Conservation (phyloP, 1,140 invertebrate species). For the Papilio helenus region DNA sequence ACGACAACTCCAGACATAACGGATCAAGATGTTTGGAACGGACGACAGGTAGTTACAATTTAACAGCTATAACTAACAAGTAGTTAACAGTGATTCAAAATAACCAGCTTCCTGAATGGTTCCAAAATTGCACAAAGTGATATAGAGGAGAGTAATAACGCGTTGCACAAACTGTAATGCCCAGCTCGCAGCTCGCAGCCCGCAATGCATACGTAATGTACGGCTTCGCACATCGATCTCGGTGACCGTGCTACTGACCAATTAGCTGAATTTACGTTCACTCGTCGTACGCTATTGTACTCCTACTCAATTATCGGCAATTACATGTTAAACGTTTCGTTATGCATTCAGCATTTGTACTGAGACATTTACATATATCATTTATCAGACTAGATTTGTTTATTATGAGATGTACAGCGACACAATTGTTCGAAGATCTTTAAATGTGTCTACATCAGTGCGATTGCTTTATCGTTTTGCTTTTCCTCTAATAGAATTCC, state of each 20-base stretch:
- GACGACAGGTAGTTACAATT: too few species aligned
- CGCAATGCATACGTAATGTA: conserved; percentile 43
- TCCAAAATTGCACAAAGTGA: conserved; percentile 10
- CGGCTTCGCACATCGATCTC: conserved; percentile 47
- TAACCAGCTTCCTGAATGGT: not conserved
- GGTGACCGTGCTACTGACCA: conserved; percentile 47
- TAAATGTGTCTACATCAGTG: too few species aligned
- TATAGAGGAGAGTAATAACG: not conserved
- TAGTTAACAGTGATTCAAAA: conserved; percentile 37
- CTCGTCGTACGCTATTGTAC: conserved; percentile 41
- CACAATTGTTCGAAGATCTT: too few species aligned
- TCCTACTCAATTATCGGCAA: conserved; percentile 36
- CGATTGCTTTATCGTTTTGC: too few species aligned
- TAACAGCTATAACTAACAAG: not conserved
- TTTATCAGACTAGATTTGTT: not conserved
- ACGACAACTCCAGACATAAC: not conserved
- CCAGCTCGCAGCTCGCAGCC: not conserved
- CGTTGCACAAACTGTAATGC: conserved; percentile 11
- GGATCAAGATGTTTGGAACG: too few species aligned
- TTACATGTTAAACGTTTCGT: conserved; percentile 32
- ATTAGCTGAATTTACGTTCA: conserved; percentile 55
- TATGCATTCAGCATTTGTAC: conserved; percentile 22
- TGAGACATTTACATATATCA: not conserved
- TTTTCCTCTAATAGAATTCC: too few species aligned
- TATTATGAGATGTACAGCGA: not conserved